phyloP scores from a whole-genome alignment of 1,140 invertebrate species.

The Cyrtorhinus lividipennis region DNA sequence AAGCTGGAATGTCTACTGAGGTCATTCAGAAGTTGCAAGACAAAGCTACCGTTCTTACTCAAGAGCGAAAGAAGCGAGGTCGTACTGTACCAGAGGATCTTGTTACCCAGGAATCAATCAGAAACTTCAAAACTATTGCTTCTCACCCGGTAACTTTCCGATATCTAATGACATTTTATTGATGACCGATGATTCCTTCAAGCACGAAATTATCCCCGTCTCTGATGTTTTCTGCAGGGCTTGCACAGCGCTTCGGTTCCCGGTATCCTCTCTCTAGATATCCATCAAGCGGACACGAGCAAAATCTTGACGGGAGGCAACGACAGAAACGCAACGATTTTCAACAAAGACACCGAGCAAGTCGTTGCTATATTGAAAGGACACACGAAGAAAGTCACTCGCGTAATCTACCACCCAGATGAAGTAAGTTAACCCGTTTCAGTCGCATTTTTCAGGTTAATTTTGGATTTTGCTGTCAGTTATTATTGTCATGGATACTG shows the following conservation, averaged over 20 bases:
- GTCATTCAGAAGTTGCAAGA: conserved; percentile 83
- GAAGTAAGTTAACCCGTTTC: too few relatives aligned
- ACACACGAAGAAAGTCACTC: conserved; percentile 84
- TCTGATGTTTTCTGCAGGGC: too few relatives aligned
- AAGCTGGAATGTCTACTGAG: conserved; percentile 77
- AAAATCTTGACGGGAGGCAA: conserved; percentile 92
- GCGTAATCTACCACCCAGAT: conserved; percentile 92
- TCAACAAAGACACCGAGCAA: conserved; percentile 96
- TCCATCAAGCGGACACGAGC: conserved; percentile 79
- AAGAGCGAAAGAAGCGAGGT: conserved; percentile 88
- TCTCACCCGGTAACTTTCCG: conserved; percentile 75
- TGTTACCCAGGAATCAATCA: conserved; percentile 67
- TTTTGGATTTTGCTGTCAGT: too few relatives aligned
- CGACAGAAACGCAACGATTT: conserved; percentile 94
- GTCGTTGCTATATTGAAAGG: conserved; percentile 91
- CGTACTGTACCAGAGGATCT: conserved; percentile 91
- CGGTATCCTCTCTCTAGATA: conserved; percentile 87
- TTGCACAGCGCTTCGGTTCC: conserved; percentile 94
- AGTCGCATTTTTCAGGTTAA: too few relatives aligned
- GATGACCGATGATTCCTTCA: too few relatives aligned
- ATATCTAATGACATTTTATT: too few relatives aligned
- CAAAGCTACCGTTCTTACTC: conserved; percentile 85
- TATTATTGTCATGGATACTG: too few relatives aligned
- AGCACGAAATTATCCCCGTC: too few relatives aligned
- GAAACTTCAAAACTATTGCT: conserved; percentile 65